These are phyloP conservation scores for Alsophila aescularia DNA, from an alignment of 2,888 invertebrate species.

Conservation along the genomic window DNA sequence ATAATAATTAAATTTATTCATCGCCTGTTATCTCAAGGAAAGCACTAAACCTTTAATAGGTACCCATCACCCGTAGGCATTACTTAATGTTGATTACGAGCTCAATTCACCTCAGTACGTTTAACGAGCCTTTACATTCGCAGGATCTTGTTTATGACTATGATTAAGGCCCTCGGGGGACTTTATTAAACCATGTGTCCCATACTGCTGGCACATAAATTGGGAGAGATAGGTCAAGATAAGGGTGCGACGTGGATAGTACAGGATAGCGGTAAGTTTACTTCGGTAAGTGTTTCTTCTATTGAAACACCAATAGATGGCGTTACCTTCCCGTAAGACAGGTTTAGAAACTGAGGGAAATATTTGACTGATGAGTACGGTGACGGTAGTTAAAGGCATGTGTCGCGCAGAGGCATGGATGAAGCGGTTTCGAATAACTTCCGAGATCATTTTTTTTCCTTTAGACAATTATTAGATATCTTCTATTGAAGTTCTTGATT, in stretches of 20 bases:
- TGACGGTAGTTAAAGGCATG: no score
- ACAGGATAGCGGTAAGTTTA: no score
- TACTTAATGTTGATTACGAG: slow-evolving; percentile 41
- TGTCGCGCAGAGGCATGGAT: no score
- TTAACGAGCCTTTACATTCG: slow-evolving; percentile 34
- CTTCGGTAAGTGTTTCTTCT: no score
- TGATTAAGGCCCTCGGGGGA: slow-evolving; percentile 41
- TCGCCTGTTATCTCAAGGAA: slow-evolving; percentile 34
- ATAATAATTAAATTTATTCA: slow-evolving; percentile 30
- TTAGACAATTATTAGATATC: no score
- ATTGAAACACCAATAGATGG: no score
- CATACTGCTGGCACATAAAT: slow-evolving; percentile 19
- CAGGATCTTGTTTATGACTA: slow-evolving; percentile 40
- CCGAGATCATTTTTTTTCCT: no score
- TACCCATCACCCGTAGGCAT: slow-evolving; percentile 30
- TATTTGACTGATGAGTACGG: no score
- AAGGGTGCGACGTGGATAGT: background rate
- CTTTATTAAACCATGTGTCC: slow-evolving; percentile 42
- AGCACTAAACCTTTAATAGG: slow-evolving; percentile 35
- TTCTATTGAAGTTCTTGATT: no score
- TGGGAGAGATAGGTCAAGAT: slow-evolving; percentile 15
- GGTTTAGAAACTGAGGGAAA: no score
- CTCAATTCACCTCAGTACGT: slow-evolving; percentile 40
- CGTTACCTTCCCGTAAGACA: no score
- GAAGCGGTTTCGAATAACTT: no score